Base-by-base conservation (phyloP, 2,888 invertebrate species). In the Drosophila lacicola region DNA sequence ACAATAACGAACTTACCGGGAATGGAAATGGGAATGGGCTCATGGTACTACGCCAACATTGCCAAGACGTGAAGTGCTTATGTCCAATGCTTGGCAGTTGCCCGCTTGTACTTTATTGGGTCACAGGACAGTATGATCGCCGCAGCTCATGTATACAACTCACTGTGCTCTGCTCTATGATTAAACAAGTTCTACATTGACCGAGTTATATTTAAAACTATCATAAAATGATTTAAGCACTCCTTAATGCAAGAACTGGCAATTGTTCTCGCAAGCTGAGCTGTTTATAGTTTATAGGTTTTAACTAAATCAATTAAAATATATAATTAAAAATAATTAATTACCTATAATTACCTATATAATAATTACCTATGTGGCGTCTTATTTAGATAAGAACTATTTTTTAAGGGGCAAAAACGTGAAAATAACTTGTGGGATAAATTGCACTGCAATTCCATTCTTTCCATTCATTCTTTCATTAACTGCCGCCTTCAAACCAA, bases 1-100 rank as follows among this genome's bases (percentile, higher is more conserved):
- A 85, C 65, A 78, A 72, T 69, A 76, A 76, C 80, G 73, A 78
- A 79, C 69, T 63, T 63, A 34, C 58, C 33, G 41, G 42, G 61
- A 78, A 70, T 57, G 51, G 39, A 34, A 25, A 21, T 51, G 53
- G 53, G 9, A 17, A 53, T 29, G 13, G 17, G 17, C 39, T 17
- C 37, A 50, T 36, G 44, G 39, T 13, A 53, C 45, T 37, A 14
- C 33, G 21, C 44, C 51, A 54, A 42, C 44, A 10, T 60, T 34
- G 21, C 50, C 50, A 45, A 61, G 69, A 75, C 57, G 36, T 50
- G 58, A 60, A 77, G 62, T 73, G 62, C 67, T 74, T 74, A 67
- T 49, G 44, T 41, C 70, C 54, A 65, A 70, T 76, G 76, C 58
- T 42, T 71, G 61, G 11, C 62, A 58, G 44, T 67, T 76, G 17